Evolutionary conservation across 2,113 vertebrate species (phyloP).

Genomic region (Tympanuchus pallidicinctus): DNA sequence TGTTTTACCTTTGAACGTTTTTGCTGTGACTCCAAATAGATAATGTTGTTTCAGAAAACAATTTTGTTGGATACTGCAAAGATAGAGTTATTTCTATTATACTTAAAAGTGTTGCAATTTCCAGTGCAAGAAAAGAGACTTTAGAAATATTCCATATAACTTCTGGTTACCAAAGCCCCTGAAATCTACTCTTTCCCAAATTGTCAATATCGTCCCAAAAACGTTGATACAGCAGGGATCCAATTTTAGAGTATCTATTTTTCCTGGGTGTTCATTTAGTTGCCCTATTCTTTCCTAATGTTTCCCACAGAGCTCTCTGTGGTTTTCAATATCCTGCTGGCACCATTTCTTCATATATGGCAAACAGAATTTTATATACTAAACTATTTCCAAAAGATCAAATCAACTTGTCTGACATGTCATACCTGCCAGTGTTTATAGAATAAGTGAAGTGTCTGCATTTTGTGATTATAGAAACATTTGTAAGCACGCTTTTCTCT

Average conservation of each 20-base stretch:
- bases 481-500: neutral
- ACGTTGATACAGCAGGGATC: conserved; percentile 39
- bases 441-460: neutral
- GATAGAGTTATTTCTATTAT: conserved; percentile 36
- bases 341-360: conserved; percentile 44
- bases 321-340: conserved; percentile 60
- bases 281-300: conserved; percentile 51
- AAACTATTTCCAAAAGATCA: conserved; percentile 55
- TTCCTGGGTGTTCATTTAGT: conserved; percentile 40
- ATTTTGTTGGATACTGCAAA: neutral
- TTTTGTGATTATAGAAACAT: neutral
- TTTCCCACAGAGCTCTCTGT: conserved; percentile 56
- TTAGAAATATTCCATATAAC: conserved; percentile 34
- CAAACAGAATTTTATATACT: conserved; percentile 31
- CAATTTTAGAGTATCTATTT: conserved; percentile 57
- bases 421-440: conserved; percentile 23
- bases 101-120: neutral
- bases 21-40: conserved; percentile 28
- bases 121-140: conserved; percentile 5
- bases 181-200: conserved; percentile 45
- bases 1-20: conserved; percentile 21
- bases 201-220: neutral
- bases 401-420: conserved; percentile 45
- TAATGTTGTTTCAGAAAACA: conserved; percentile 5
- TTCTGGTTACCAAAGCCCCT: neutral